A percentile compares a stretch with the other conserved stretches of the same genome.
These are phyloP conservation scores for Cynaeus angustus DNA, from an alignment of 2,888 invertebrate genomes.

Conservation along the genomic window DNA sequence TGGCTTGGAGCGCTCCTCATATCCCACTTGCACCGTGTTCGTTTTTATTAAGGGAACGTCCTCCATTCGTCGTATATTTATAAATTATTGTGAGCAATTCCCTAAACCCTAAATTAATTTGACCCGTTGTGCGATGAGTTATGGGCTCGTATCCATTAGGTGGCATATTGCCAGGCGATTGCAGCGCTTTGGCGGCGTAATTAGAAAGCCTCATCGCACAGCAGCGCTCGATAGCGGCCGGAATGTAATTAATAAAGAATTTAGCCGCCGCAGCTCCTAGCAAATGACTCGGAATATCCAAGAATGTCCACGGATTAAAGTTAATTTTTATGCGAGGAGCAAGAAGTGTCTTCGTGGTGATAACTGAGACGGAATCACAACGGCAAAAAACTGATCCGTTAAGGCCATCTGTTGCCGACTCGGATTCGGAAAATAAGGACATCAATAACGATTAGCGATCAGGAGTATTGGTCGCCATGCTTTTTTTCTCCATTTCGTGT, in stretches of 20 bases:
- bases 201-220: slow-evolving; percentile 65
- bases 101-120: slow-evolving; percentile 68
- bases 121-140: slow-evolving; percentile 69
- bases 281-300: slow-evolving; percentile 51
- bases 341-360: slow-evolving; percentile 14
- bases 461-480: too few relatives aligned
- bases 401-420: slow-evolving; percentile 26
- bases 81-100: slow-evolving; percentile 60
- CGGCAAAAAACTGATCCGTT: slow-evolving; percentile 2
- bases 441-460: too few relatives aligned
- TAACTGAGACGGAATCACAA: slow-evolving; percentile 17
- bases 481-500: too few relatives aligned
- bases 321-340: slow-evolving; percentile 56
- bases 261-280: slow-evolving; percentile 62
- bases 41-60: slow-evolving; percentile 49
- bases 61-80: slow-evolving; percentile 44
- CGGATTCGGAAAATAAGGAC: too few relatives aligned
- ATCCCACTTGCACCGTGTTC: slow-evolving; percentile 40
- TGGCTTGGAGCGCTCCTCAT: slow-evolving; percentile 45
- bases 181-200: slow-evolving; percentile 67
- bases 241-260: slow-evolving; percentile 70
- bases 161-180: slow-evolving; percentile 70
- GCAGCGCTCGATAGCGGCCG: slow-evolving; percentile 60
- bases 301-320: slow-evolving; percentile 58
- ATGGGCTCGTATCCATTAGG: slow-evolving; percentile 69